Conservation (phyloP, 2,797 vertebrate species). For the Dryobates pubescens region DNA sequence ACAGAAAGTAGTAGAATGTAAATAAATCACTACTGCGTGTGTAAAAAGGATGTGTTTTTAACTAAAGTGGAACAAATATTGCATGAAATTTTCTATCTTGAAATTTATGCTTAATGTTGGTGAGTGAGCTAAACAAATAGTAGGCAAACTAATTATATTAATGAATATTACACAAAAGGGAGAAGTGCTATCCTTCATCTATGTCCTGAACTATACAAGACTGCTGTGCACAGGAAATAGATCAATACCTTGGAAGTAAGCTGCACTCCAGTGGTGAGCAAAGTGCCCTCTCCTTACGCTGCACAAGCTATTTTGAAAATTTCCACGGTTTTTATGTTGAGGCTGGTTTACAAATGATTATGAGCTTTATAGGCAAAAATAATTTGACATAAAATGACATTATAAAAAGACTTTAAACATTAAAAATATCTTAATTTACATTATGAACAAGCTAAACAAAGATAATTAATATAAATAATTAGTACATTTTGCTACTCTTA, state of each 20-base stretch:
- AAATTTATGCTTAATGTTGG: background rate
- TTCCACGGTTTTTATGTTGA: background rate
- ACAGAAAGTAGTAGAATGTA: no score
- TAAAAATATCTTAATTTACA: background rate
- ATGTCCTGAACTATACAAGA: background rate
- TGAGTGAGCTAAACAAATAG: background rate
- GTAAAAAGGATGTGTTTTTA: background rate
- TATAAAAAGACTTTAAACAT: background rate
- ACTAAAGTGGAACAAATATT: background rate
- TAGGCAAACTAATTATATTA: background rate
- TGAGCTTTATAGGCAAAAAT: background rate
- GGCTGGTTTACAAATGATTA: background rate
- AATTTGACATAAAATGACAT: background rate
- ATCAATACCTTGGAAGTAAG: background rate
- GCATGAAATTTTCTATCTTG: background rate
- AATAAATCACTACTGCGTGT: no score
- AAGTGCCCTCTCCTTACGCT: background rate
- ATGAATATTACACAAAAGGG: background rate
- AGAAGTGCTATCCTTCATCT: background rate
- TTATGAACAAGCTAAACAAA: background rate
- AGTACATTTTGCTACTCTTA: background rate
- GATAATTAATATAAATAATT: background rate
- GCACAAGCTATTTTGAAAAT: background rate
- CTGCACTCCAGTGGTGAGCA: rapidly evolving
- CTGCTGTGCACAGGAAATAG: background rate